phyloP scores from a whole-genome alignment of 35 echinoderm and acorn worm genomes.

The Apostichopus californicus region DNA sequence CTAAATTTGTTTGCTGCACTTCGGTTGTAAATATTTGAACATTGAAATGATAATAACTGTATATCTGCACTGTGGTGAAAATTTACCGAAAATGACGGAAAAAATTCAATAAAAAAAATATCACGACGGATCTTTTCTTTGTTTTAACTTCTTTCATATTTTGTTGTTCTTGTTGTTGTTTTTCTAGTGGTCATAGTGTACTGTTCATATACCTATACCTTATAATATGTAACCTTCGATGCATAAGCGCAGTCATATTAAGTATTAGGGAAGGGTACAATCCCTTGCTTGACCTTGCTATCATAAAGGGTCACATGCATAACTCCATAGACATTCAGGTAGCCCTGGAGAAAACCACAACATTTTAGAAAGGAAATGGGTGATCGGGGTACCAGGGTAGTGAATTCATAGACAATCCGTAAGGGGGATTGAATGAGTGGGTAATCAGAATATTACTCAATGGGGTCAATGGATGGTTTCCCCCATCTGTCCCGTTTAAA shows the following conservation, averaged over 20 bases:
- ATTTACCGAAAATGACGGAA: slow-evolving; percentile 33
- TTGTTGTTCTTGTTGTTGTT: neutral
- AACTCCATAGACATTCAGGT: no score
- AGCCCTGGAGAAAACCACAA: no score
- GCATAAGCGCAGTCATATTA: neutral
- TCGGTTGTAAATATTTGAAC: slow-evolving; percentile 42
- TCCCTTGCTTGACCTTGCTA: no score
- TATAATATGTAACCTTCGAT: neutral
- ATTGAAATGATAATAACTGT: slow-evolving; percentile 50
- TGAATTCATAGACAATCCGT: no score
- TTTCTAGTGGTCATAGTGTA: neutral
- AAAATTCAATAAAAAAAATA: neutral
- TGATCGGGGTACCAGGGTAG: no score
- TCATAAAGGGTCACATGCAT: no score
- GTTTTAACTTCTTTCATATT: neutral
- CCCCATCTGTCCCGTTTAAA: no score
- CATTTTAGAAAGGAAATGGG: no score
- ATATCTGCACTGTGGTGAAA: slow-evolving; percentile 47
- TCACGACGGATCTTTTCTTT: neutral
- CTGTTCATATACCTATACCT: no score
- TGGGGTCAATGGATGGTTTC: no score
- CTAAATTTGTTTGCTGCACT: slow-evolving; percentile 29
- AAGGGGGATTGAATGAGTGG: no score
- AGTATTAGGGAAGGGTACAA: neutral
- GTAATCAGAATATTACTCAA: no score